These are phyloP conservation scores for Marasmarcha lunaedactyla DNA, from an alignment of 2,888 invertebrate species.

Conservation along the genomic window DNA sequence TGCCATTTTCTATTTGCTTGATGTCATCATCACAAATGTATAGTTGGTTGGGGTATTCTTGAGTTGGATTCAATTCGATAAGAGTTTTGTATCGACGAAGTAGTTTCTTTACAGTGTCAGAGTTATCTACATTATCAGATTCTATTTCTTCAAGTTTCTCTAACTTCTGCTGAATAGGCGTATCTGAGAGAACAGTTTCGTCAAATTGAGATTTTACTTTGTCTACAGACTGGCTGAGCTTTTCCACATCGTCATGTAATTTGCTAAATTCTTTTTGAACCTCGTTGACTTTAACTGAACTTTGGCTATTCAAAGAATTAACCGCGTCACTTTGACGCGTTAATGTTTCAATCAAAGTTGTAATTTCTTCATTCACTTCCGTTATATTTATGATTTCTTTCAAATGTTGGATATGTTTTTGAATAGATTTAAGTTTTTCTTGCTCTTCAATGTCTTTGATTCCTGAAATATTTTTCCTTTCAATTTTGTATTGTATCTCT, in stretches of 20 bases:
- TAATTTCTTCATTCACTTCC: constrained; percentile 75
- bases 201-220: constrained; percentile 65
- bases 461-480: constrained; percentile 36
- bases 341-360: constrained; percentile 72
- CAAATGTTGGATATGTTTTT: constrained; percentile 71
- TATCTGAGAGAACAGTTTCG: constrained; percentile 71
- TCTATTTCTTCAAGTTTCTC: constrained; percentile 79
- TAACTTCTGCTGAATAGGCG: constrained; percentile 75
- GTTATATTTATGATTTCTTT: constrained; percentile 75
- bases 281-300: constrained; percentile 53
- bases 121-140: constrained; percentile 72
- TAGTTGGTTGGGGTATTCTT: constrained; percentile 76
- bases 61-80: constrained; percentile 76
- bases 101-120: constrained; percentile 71
- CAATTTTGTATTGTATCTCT: constrained; percentile 85
- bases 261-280: constrained; percentile 78
- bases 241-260: constrained; percentile 74
- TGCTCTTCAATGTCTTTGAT: constrained; percentile 30
- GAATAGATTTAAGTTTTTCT: constrained; percentile 43
- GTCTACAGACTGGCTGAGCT: constrained; percentile 63
- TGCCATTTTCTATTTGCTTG: constrained; percentile 76
- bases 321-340: constrained; percentile 77
- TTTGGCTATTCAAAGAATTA: constrained; percentile 70
- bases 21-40: constrained; percentile 76
- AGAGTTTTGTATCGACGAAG: constrained; percentile 73